These are phyloP conservation scores for Julus scanicus DNA, from an alignment of 2,888 invertebrate species.

Conservation along the genomic window DNA sequence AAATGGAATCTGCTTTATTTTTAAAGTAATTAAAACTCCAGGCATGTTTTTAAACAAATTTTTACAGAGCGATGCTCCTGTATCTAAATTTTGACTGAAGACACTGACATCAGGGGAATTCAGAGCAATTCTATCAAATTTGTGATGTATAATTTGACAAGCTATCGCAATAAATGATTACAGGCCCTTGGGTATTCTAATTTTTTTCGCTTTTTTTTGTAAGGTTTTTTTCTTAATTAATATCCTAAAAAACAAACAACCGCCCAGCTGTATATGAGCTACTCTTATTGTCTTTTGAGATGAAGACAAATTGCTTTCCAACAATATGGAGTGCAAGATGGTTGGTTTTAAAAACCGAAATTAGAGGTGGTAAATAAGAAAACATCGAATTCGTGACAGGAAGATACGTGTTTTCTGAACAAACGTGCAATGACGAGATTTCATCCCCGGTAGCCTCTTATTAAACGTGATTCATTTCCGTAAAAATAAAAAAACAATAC, in stretches of 20 bases:
- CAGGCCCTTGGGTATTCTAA: background rate
- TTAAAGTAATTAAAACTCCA: background rate
- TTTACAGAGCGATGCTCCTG: background rate
- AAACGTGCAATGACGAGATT: background rate
- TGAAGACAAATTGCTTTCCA: slow-evolving; percentile 29
- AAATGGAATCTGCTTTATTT: background rate
- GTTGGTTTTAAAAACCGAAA: background rate
- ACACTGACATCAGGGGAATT: slow-evolving; percentile 20
- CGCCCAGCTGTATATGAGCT: background rate
- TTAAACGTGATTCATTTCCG: slow-evolving; percentile 24
- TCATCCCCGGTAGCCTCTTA: background rate
- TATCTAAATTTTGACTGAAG: background rate
- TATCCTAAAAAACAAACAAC: background rate
- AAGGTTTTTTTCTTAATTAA: background rate
- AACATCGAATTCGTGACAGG: slow-evolving; percentile 22
- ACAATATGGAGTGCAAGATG: slow-evolving; percentile 1
- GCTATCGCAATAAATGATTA: background rate
- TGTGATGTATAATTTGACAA: background rate
- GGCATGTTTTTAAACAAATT: background rate
- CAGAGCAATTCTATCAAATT: background rate
- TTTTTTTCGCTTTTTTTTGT: background rate
- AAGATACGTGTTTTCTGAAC: background rate
- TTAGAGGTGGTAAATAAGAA: background rate
- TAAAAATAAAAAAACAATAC: background rate
- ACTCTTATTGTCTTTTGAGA: slow-evolving; percentile 14